Evolutionary conservation across 2,888 invertebrate species (phyloP).

Genomic region (Saturnia pavonia): DNA sequence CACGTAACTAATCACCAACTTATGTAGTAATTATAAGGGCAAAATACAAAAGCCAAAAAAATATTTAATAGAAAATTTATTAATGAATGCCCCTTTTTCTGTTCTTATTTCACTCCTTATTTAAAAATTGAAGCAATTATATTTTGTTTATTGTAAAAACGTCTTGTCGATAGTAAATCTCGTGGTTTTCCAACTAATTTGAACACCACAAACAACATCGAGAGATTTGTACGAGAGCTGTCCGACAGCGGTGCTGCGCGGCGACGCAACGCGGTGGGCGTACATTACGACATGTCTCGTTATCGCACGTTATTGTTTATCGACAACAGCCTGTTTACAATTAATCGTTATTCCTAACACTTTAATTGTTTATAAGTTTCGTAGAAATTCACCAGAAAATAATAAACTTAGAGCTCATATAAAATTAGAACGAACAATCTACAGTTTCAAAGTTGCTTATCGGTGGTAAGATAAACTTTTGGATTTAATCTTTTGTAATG

Average conservation of each 20-base stretch:
- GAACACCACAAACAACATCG: background rate
- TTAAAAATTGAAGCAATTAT: background rate
- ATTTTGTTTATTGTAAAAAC: background rate
- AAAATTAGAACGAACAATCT: background rate
- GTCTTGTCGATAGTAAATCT: background rate
- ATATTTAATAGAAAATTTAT: too few species aligned
- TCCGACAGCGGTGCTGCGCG: background rate
- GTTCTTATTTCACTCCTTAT: background rate
- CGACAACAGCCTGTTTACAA: constrained; percentile 31
- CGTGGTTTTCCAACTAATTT: constrained; percentile 6
- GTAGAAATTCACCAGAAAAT: background rate
- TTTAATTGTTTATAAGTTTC: background rate
- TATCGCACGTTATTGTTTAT: constrained; percentile 69
- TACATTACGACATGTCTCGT: constrained; percentile 71
- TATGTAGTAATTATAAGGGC: too few species aligned
- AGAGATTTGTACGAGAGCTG: constrained; percentile 6
- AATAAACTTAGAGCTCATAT: background rate
- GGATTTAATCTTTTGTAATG: background rate
- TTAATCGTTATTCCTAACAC: background rate
- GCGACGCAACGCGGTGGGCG: constrained; percentile 45
- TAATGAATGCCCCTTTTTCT: too few species aligned
- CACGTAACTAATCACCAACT: too few species aligned
- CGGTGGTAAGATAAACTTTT: background rate
- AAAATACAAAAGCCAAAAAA: too few species aligned
- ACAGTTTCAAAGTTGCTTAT: background rate